Evolutionary conservation across 2,888 invertebrate species (phyloP).

Genomic region (Dryadula phaetusa): DNA sequence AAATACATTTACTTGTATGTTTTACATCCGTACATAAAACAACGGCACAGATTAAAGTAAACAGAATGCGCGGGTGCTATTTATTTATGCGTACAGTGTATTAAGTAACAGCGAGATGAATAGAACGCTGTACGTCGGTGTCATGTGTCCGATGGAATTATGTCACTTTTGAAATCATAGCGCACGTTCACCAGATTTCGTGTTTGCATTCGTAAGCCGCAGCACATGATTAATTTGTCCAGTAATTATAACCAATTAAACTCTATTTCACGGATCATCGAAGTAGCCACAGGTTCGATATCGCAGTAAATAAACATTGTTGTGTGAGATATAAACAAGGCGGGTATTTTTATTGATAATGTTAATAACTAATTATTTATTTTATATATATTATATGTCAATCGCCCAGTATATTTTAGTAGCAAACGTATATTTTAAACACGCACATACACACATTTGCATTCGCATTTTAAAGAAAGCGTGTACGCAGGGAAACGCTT

Average conservation of each 20-base stretch:
- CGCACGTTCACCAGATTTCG: constrained; percentile 48
- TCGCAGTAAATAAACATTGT: constrained; percentile 29
- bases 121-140: constrained; percentile 35
- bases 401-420: neutral
- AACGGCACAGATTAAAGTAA: constrained; percentile 6
- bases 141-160: constrained; percentile 41
- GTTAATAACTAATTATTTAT: too few relatives aligned
- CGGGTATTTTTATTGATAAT: neutral
- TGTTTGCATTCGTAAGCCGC: constrained; percentile 47
- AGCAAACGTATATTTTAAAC: neutral
- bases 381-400: too few relatives aligned
- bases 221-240: constrained; percentile 49
- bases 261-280: constrained; percentile 46
- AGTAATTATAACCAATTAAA: constrained; percentile 49
- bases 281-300: constrained; percentile 42
- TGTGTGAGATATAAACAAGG: neutral
- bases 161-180: constrained; percentile 41
- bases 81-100: constrained; percentile 25
- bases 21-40: neutral
- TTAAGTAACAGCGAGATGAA: constrained; percentile 32
- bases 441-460: too few relatives aligned
- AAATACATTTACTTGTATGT: neutral
- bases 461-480: too few relatives aligned
- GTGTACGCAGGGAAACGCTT: too few relatives aligned
- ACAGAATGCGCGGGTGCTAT: neutral